phyloP scores from a whole-genome alignment of 2,797 vertebrate genomes.

The Lagodon rhomboides region DNA sequence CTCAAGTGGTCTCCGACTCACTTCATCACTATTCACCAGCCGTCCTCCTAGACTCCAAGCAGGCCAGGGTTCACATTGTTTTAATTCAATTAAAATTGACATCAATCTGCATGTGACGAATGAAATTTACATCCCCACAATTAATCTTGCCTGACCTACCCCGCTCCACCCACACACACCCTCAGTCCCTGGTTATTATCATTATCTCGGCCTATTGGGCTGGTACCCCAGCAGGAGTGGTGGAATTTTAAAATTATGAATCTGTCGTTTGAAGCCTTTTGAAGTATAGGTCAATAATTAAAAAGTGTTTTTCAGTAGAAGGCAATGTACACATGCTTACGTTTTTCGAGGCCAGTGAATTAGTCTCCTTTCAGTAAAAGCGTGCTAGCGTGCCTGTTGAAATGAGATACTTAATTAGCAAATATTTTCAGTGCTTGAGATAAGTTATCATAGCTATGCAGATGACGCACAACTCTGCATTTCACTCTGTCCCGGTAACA shows the following conservation, averaged over 20 bases:
- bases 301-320: conserved; percentile 40
- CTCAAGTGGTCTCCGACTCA: conserved; percentile 53
- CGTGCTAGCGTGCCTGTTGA: not conserved
- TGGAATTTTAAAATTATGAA: conserved; percentile 69
- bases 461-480: conserved; percentile 21
- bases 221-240: conserved; percentile 42
- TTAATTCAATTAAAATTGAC: conserved; percentile 86
- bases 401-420: conserved; percentile 14
- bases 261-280: conserved; percentile 65
- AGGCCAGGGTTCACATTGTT: conserved; percentile 79
- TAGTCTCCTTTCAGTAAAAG: conserved; percentile 16
- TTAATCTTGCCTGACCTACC: conserved; percentile 79
- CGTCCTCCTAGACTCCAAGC: conserved; percentile 72
- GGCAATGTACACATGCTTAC: conserved; percentile 34
- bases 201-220: conserved; percentile 65
- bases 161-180: conserved; percentile 52
- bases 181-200: conserved; percentile 64
- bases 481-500: not conserved
- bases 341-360: conserved; percentile 20
- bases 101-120: conserved; percentile 83
- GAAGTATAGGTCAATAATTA: conserved; percentile 68
- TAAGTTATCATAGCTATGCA: not conserved
- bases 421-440: conserved; percentile 1
- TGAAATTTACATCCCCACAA: conserved; percentile 82
- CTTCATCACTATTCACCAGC: conserved; percentile 78